phyloP scores from a whole-genome alignment of 1,140 invertebrate genomes.

The Trachymyrmex septentrionalis region DNA sequence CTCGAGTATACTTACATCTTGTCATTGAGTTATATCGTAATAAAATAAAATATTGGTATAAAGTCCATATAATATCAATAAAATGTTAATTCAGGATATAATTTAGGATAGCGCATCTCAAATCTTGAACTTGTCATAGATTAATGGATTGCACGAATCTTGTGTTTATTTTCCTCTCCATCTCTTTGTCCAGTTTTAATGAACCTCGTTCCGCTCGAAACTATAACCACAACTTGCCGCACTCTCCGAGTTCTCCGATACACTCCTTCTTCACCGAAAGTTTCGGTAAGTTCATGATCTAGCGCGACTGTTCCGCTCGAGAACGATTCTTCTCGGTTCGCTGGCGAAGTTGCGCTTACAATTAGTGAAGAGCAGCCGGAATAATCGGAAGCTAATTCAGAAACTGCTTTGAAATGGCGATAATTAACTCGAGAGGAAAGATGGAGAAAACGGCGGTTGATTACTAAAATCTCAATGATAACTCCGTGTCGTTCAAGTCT shows the following conservation, averaged over 20 bases:
- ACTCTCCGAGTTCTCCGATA: slow-evolving; percentile 55
- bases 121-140: slow-evolving; percentile 39
- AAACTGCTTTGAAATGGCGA: slow-evolving; percentile 49
- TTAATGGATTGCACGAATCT: slow-evolving; percentile 39
- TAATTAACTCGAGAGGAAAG: slow-evolving; percentile 40
- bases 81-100: background rate
- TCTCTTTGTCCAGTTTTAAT: slow-evolving; percentile 60
- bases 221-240: slow-evolving; percentile 62
- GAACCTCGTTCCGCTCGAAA: slow-evolving; percentile 53
- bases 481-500: slow-evolving; percentile 31
- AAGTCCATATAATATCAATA: background rate
- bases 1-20: background rate
- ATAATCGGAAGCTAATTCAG: slow-evolving; percentile 63
- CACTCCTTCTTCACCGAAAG: slow-evolving; percentile 51
- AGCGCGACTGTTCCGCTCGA: slow-evolving; percentile 39
- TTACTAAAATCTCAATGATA: slow-evolving; percentile 37
- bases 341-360: slow-evolving; percentile 56
- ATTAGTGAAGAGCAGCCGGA: slow-evolving; percentile 59
- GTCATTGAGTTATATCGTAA: background rate
- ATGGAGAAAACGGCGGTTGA: slow-evolving; percentile 2
- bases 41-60: slow-evolving; percentile 1
- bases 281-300: slow-evolving; percentile 69
- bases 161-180: slow-evolving; percentile 48
- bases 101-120: background rate
- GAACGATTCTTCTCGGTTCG: slow-evolving; percentile 61